Conservation (phyloP, 2,113 vertebrate species). For the Pterocles gutturalis region DNA sequence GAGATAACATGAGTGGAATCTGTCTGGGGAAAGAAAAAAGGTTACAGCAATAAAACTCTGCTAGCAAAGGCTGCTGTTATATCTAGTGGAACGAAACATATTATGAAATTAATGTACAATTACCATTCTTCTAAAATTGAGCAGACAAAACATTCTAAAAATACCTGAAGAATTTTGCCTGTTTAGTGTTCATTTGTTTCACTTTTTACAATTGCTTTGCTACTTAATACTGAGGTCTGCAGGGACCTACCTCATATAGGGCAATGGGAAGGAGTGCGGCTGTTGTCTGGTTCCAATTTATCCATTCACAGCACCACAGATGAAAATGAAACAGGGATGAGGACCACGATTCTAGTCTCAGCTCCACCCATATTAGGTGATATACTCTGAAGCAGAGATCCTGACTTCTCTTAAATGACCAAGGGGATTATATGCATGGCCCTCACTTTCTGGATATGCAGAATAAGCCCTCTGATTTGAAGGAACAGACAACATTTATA, state of each 20-base stretch:
- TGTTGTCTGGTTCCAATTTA: not conserved
- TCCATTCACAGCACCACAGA: not conserved
- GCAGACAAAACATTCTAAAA: not conserved
- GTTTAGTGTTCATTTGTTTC: not conserved
- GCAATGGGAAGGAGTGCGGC: not conserved
- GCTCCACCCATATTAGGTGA: not conserved
- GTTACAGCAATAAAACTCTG: slow-evolving; percentile 23
- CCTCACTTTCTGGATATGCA: not conserved
- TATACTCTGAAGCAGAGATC: not conserved
- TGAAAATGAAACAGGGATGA: not conserved
- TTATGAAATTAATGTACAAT: slow-evolving; percentile 2
- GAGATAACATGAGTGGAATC: not conserved
- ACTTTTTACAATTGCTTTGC: not conserved
- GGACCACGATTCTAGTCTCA: not conserved
- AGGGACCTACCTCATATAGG: not conserved
- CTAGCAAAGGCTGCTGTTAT: not conserved
- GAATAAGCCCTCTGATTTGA: not conserved
- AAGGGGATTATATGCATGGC: fast-evolving
- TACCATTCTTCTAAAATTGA: not conserved
- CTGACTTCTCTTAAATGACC: fast-evolving
- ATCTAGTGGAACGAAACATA: slow-evolving; percentile 12
- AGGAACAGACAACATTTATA: not conserved
- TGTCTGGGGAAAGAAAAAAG: not conserved
- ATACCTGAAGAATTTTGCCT: not conserved
- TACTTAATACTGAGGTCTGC: not conserved